Base-by-base conservation (phyloP, 37 sponge, comb jelly and placozoan genomes). In the Beroe forskalii region DNA sequence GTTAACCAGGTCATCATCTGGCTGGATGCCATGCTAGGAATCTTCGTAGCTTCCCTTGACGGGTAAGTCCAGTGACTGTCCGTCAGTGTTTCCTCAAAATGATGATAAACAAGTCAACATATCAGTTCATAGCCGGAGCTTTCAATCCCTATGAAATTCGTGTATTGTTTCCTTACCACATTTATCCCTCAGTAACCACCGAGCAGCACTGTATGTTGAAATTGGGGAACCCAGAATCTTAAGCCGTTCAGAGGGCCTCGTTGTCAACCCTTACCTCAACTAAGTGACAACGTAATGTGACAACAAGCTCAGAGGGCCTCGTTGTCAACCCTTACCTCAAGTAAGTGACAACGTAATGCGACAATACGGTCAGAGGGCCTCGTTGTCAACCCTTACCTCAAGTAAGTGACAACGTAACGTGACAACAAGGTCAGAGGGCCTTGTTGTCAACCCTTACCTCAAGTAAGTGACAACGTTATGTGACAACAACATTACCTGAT, bases 21-120 rank as follows among this genome's bases (percentile, higher is more conserved):
- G 86, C 55, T 44, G 72, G 72, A 69, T 37, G 20, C 86, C 3
- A 24, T 25, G 24, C 40, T 44, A 3, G 86, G 86, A 14, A 23
- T 80, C 37, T 80, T 44, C 55, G 86, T 80, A 0, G 40, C 86
- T 25, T 44, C 44, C 42, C 55, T 80, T 23, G 86, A 80, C 86
- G 86, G 86, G 86, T 80, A 40, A 44, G 86, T 43, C 4, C 31
- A 55, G 60, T 55, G 17, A 9, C 17, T 55, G 17, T 55, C 9
- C 9, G 60, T 55, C 60, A 55, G 9, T 20, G 60, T 17, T n/a
- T n/a, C n/a, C n/a, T n/a, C n/a, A n/a, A n/a, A n/a, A n/a, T n/a
- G n/a, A n/a, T n/a, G n/a, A n/a, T n/a, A n/a, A n/a, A n/a, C n/a
- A n/a, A n/a, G n/a, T n/a, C n/a, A n/a, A n/a, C n/a, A n/a, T n/a